Evolutionary conservation across 1,140 invertebrate species (phyloP).

Genomic region (Bombus pascuorum): DNA sequence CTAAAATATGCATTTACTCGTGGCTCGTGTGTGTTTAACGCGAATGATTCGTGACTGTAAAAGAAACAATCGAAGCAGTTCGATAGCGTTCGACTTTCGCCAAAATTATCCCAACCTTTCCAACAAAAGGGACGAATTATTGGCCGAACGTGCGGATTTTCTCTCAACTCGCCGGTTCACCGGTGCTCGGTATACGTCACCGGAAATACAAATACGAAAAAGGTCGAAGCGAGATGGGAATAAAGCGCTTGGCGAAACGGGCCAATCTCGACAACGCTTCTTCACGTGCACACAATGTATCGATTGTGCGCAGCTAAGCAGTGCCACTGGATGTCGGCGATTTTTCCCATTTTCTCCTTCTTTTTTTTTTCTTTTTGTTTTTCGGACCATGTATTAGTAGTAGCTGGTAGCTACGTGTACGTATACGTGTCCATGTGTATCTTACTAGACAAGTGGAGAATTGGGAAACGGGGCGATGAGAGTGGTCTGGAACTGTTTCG

Average conservation of each 20-base stretch:
- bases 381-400: too few relatives aligned
- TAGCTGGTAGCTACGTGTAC: neutral
- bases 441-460: neutral
- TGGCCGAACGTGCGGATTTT: constrained; percentile 30
- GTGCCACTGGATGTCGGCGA: neutral
- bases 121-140: constrained; percentile 39
- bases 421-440: neutral
- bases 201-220: constrained; percentile 50
- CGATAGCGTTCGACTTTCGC: constrained; percentile 8
- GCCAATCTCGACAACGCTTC: constrained; percentile 42
- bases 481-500: too few relatives aligned
- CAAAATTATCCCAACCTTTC: neutral
- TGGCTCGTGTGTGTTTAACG: neutral
- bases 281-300: constrained; percentile 45
- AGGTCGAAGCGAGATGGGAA: constrained; percentile 31
- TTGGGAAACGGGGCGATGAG: neutral
- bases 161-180: constrained; percentile 9
- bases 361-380: neutral
- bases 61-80: constrained; percentile 10
- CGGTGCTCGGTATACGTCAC: constrained; percentile 13
- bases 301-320: constrained; percentile 28
- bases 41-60: neutral
- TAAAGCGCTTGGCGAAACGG: constrained; percentile 43
- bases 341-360: constrained; percentile 6
- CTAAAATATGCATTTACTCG: neutral